phyloP scores from a whole-genome alignment of 1,140 invertebrate genomes.

The Zaprionus davidi region DNA sequence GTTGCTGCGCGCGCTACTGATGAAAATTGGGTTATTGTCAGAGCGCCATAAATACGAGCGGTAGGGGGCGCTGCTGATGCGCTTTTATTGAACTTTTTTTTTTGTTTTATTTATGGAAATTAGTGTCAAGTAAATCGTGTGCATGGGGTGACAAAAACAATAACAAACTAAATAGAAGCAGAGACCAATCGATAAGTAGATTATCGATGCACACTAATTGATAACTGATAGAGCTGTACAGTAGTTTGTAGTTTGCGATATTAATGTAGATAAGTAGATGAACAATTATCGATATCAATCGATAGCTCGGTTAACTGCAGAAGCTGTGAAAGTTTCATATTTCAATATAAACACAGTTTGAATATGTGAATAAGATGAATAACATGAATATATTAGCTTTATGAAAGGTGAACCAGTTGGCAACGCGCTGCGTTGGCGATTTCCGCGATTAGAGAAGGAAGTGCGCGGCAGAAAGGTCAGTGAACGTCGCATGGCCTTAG shows the following conservation, averaged over 20 bases:
- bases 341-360: not conserved
- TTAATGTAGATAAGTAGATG: too few relatives aligned
- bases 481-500: constrained; percentile 65
- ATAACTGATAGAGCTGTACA: constrained; percentile 8
- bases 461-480: constrained; percentile 62
- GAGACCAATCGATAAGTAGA: too few relatives aligned
- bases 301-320: constrained; percentile 14
- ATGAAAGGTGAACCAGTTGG: constrained; percentile 71
- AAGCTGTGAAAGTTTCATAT: not conserved
- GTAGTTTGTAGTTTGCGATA: too few relatives aligned
- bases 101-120: constrained; percentile 81
- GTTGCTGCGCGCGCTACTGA: constrained; percentile 46
- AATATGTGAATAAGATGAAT: not conserved
- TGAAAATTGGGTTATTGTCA: constrained; percentile 82
- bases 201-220: constrained; percentile 7
- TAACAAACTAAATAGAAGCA: constrained; percentile 14
- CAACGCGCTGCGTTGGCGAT: constrained; percentile 20
- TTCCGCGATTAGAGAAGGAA: constrained; percentile 62
- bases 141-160: constrained; percentile 48
- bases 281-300: constrained; percentile 40
- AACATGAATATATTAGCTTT: not conserved
- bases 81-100: constrained; percentile 68
- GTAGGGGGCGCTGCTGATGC: constrained; percentile 14
- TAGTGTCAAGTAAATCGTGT: constrained; percentile 83
- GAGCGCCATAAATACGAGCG: constrained; percentile 44